Conservation (phyloP, 2,888 invertebrate species). For the Mechanitis messenoides region DNA sequence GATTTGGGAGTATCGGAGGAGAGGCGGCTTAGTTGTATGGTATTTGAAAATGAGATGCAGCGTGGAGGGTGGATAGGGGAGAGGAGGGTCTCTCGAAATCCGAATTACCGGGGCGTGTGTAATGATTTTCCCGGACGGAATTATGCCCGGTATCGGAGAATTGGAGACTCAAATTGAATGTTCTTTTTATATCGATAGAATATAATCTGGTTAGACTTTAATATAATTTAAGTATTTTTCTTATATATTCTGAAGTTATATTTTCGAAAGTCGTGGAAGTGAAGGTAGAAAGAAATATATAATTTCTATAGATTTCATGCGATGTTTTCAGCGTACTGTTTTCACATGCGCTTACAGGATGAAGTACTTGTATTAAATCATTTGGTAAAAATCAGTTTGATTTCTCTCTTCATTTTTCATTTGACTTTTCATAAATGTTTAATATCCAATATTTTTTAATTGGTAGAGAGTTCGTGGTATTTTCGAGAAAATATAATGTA, state of each 20-base stretch:
- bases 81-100: slow-evolving; percentile 63
- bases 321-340: not conserved
- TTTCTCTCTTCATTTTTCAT: not conserved
- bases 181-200: slow-evolving; percentile 43
- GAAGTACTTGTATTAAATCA: slow-evolving; percentile 4
- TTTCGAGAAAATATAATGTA: not conserved
- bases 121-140: slow-evolving; percentile 75
- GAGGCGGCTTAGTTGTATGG: slow-evolving; percentile 58
- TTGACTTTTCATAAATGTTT: not conserved
- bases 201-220: no score
- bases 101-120: slow-evolving; percentile 75
- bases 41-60: slow-evolving; percentile 77
- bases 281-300: no score
- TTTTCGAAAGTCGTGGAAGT: no score
- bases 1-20: slow-evolving; percentile 43
- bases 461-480: not conserved
- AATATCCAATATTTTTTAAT: not conserved
- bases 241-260: no score
- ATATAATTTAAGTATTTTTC: no score
- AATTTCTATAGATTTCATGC: not conserved
- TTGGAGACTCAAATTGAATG: slow-evolving; percentile 48
- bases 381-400: not conserved
- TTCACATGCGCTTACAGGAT: slow-evolving; percentile 4
- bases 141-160: slow-evolving; percentile 69
- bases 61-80: slow-evolving; percentile 42